A percentile compares a stretch with the other conserved stretches of the same genome.
These are phyloP conservation scores for Lasiommata megera DNA, from an alignment of 2,888 invertebrate species.

Conservation along the genomic window DNA sequence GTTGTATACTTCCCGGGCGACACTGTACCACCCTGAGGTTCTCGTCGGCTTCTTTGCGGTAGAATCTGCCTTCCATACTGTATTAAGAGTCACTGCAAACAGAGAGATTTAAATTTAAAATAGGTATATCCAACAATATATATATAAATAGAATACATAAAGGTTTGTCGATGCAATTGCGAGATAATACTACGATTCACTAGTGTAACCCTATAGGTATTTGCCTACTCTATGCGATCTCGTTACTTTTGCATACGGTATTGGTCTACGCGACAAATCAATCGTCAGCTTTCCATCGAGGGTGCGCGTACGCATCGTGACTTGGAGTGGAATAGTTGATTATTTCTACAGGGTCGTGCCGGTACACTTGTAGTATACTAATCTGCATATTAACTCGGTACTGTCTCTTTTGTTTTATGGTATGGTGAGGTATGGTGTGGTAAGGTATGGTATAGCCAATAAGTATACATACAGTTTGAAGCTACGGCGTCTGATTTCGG, in stretches of 20 bases:
- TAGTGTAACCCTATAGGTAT: neutral
- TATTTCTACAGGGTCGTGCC: constrained; percentile 42
- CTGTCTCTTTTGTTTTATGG: constrained; percentile 30
- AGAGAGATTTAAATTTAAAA: no score
- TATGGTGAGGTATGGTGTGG: no score
- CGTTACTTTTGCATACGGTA: constrained; percentile 5
- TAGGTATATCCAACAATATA: no score
- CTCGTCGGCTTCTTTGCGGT: no score
- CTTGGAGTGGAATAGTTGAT: constrained; percentile 64
- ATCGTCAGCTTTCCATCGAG: constrained; percentile 37
- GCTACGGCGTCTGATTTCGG: neutral
- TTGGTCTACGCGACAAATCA: constrained; percentile 21
- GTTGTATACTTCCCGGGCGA: no score
- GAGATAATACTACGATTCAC: neutral
- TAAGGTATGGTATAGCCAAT: no score
- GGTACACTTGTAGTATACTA: constrained; percentile 49
- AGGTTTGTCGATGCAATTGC: no score
- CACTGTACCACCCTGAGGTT: no score
- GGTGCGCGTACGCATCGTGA: constrained; percentile 60
- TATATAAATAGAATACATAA: no score
- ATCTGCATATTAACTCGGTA: constrained; percentile 61
- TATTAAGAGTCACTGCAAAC: no score
- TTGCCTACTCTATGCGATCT: neutral
- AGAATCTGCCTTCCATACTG: no score
- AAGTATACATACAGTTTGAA: no score